These are phyloP conservation scores for Ptyas mucosa DNA, from an alignment of 2,113 vertebrate genomes.

Conservation along the genomic window DNA sequence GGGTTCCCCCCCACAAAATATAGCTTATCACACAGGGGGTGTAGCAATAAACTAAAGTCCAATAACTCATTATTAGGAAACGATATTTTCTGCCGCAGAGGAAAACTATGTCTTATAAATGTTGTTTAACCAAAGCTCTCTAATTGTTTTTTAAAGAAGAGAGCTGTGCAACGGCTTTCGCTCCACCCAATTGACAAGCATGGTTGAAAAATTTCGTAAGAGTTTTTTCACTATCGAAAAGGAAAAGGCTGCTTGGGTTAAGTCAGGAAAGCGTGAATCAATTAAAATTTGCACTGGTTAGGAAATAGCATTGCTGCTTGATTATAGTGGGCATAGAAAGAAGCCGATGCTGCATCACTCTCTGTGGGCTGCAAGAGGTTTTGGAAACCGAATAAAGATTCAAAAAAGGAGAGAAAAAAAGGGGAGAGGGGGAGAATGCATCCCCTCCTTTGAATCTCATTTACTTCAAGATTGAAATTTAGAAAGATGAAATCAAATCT, in stretches of 20 bases:
- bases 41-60: neutral
- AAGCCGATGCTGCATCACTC: slow-evolving; percentile 56
- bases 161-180: slow-evolving; percentile 17
- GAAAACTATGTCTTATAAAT: neutral
- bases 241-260: slow-evolving; percentile 45
- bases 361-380: slow-evolving; percentile 52
- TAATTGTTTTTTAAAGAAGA: slow-evolving; percentile 37
- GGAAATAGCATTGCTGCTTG: slow-evolving; percentile 55
- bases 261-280: slow-evolving; percentile 52
- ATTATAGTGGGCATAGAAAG: slow-evolving; percentile 50
- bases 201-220: slow-evolving; percentile 48
- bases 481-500: slow-evolving; percentile 14
- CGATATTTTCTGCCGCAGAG: neutral
- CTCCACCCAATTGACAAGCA: slow-evolving; percentile 28
- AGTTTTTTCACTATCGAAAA: slow-evolving; percentile 40
- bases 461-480: neutral
- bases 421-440: neutral
- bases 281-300: slow-evolving; percentile 55
- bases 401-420: neutral
- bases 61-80: neutral
- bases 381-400: slow-evolving; percentile 49
- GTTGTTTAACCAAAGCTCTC: neutral
- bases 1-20: neutral
- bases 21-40: neutral
- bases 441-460: slow-evolving; percentile 18